Base-by-base conservation (phyloP, 2,888 invertebrate genomes). In the Papilio protenor region DNA sequence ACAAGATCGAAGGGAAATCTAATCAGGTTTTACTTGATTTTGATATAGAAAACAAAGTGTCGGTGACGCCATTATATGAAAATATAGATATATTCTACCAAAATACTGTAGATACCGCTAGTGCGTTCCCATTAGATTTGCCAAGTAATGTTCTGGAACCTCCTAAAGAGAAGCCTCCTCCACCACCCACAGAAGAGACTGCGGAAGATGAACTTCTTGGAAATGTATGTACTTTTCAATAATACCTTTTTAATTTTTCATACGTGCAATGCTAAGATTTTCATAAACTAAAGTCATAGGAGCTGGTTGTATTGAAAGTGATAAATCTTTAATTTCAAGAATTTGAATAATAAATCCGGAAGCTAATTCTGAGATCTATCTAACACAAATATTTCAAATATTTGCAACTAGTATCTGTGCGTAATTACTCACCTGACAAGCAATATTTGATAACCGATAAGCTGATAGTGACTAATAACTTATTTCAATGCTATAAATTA, bases 91-190 rank as follows among this genome's bases (percentile, higher is more conserved):
- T 96, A 79, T 95, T 96, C 85, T 95, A 95, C 80, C 91, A 92
- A 82, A 92, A 90, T 75, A 82, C 85, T 6, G 84, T 87, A 52
- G 89, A 90, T 49, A 87, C 88, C 11, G 83, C 84, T 1, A 87
- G 84, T 75, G 91, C 92, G 1, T 96, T 96, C 83, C 95, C 94
- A 4, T 86, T 96, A 84, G 96, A 96, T 80, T 90, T 96, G 82
- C 95, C 96, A 1, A 91, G 95, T 10, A 95, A 95, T 86, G 93
- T 91, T 61, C 81, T 96, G 85, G 97, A 97, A 86, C 98, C 98
- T 18, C 97, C 97, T n/a, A 97, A 96, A 86, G 97, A 97, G 87
- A 98, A 98, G 85, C 98, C 98, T 47, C 98, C 98, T 1, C 98
- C 98, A 16, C 97, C 97, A 2, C 97, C 97, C 0, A 94, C 95